Evolutionary conservation across 1,140 invertebrate genomes (phyloP).

Genomic region (Muscidifurax raptorellus): DNA sequence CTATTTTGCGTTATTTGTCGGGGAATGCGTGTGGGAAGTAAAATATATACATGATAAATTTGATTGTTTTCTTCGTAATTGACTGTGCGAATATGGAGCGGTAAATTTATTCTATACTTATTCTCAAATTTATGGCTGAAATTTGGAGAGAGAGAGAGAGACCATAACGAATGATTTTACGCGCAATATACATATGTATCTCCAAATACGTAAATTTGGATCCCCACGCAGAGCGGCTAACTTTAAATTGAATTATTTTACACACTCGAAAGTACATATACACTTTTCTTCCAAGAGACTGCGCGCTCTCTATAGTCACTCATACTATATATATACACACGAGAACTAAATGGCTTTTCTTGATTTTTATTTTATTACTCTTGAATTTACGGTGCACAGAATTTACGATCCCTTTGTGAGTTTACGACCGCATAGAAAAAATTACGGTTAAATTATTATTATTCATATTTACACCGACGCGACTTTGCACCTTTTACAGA

Average conservation of each 20-base stretch:
- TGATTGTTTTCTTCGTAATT: no score
- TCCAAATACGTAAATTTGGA: neutral
- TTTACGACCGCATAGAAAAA: conserved; percentile 8
- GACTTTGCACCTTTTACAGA: neutral
- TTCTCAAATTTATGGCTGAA: neutral
- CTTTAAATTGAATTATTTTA: neutral
- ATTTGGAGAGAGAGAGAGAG: neutral
- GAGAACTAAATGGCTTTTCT: neutral
- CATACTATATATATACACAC: neutral
- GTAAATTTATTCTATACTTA: neutral
- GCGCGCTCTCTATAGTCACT: neutral
- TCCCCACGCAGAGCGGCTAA: neutral
- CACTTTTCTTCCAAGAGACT: neutral
- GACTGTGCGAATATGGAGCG: no score
- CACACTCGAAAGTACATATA: neutral
- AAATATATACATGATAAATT: no score
- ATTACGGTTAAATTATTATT: neutral
- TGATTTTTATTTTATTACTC: conserved; percentile 2
- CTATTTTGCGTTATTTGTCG: neutral
- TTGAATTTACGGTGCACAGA: neutral
- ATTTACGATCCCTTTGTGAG: conserved; percentile 8
- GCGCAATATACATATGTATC: neutral
- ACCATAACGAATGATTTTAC: neutral
- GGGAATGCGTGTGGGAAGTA: neutral
- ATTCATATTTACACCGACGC: neutral